Base-by-base conservation (phyloP, 2,113 vertebrate genomes). In the Octodon degus region DNA sequence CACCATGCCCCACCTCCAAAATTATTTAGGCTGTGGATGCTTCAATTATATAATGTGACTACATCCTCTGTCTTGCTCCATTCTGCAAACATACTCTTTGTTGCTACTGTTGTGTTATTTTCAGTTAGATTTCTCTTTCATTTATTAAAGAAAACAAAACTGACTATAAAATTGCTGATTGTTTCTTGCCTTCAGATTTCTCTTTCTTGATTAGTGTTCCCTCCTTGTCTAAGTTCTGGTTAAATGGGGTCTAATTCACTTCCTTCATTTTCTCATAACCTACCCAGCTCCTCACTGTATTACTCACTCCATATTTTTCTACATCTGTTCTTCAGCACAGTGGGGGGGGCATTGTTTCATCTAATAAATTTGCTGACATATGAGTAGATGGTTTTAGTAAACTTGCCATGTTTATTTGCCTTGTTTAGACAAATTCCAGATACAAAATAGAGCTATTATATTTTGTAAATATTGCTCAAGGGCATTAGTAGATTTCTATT, bases 61-160 rank as follows among this genome's bases (percentile, higher is more conserved):
- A 13, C 5, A 6, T 1, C 3, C 12, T 30, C 14, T 62, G 19
- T 3, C 8, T n/a, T 2, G 2, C 6, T 8, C 30, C 8, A 37
- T 14, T 12, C 10, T 1, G 16, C 1, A 53, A 9, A 60, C 4
- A 62, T 14, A 76, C n/a, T 47, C 10, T 40, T 74, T 67, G 14
- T 40, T 55, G 3, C 47, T 84, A 1, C 40, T 37, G 7, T 60
- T 77, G 40, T 62, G 0, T 55, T 34, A 65, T 25, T 4, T 92
- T 76, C 55, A 34, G 4, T 58, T 65, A 27, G 16, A 3, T 79
- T 89, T 86, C 60, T 86, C 19, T 63, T 80, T 80, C 24, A 60
- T 58, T 32, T 1, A 17, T 14, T 83, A 58, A 74, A 70, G 65
- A 25, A 16, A 63, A 12, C 40, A 37, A 11, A 50, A 2, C 76